Percentiles rank a stretch among this genome's conserved stretches.
These are phyloP conservation scores for Drosophila testacea DNA, from an alignment of 2,888 invertebrate genomes.

Conservation along the genomic window DNA sequence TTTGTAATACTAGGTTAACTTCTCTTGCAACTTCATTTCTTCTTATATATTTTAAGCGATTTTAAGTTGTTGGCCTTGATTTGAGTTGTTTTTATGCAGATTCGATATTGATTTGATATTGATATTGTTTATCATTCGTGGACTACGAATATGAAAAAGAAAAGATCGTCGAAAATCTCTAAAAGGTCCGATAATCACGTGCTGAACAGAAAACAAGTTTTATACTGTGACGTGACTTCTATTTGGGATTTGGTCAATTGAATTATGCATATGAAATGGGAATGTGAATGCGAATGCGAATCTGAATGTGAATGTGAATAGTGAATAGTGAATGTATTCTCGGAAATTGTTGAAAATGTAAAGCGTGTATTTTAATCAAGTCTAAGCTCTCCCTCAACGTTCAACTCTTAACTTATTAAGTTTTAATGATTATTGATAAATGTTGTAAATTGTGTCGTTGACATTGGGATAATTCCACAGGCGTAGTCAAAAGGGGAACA, in stretches of 20 bases:
- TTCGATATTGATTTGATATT: conserved; percentile 5
- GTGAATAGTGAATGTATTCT: conserved; percentile 30
- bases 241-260: conserved; percentile 14
- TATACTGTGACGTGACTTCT: conserved; percentile 25
- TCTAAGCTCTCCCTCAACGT: background rate
- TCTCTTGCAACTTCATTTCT: background rate
- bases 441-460: conserved; percentile 20
- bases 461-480: conserved; percentile 32
- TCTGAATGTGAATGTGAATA: conserved; percentile 19
- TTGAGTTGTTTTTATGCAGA: conserved; percentile 27
- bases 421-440: conserved; percentile 15
- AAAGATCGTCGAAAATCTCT: conserved; percentile 6
- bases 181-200: conserved; percentile 17
- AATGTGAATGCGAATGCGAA: conserved; percentile 17
- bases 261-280: conserved; percentile 23
- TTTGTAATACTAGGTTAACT: conserved; percentile 27
- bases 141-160: background rate
- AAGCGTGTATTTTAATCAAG: background rate
- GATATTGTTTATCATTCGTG: background rate
- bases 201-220: conserved; percentile 40
- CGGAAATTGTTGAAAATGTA: conserved; percentile 23
- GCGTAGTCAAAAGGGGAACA: background rate
- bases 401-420: conserved; percentile 2
- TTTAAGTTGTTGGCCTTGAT: conserved; percentile 35
- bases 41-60: background rate